These are phyloP conservation scores for Glaucopsyche alexis DNA, from an alignment of 2,888 invertebrate genomes.

Conservation along the genomic window DNA sequence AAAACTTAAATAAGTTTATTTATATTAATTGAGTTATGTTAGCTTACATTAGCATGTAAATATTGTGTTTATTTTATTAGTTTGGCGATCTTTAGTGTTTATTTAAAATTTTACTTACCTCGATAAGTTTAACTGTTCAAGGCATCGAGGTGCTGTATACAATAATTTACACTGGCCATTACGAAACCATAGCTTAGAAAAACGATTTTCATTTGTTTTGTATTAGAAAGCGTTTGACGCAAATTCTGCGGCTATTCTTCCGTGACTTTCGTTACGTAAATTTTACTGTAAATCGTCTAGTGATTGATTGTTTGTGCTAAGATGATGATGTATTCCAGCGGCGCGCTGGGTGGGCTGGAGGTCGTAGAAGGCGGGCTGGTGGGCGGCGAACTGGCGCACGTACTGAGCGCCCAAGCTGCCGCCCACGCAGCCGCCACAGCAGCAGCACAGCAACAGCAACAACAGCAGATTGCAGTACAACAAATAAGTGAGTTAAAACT, in stretches of 20 bases:
- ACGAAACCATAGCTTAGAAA: slow-evolving; percentile 39
- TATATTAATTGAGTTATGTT: slow-evolving; percentile 38
- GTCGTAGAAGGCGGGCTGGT: slow-evolving; percentile 69
- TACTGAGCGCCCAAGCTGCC: slow-evolving; percentile 72
- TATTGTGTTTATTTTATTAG: slow-evolving; percentile 29
- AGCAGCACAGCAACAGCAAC: slow-evolving; percentile 66
- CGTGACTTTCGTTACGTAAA: slow-evolving; percentile 42
- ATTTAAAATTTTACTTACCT: background rate
- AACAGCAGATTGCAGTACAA: slow-evolving; percentile 68
- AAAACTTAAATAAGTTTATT: background rate
- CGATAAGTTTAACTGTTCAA: too few species aligned
- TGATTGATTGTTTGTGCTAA: slow-evolving; percentile 53
- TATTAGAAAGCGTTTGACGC: slow-evolving; percentile 42
- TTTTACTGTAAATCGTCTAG: slow-evolving; percentile 36
- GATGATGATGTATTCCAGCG: slow-evolving; percentile 78
- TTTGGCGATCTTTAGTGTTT: background rate
- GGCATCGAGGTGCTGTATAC: slow-evolving; percentile 5
- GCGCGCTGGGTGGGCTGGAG: slow-evolving; percentile 77
- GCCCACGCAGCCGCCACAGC: slow-evolving; percentile 72
- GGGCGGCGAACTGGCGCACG: slow-evolving; percentile 68
- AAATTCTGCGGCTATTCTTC: slow-evolving; percentile 39
- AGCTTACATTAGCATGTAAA: slow-evolving; percentile 44
- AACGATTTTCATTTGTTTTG: slow-evolving; percentile 39
- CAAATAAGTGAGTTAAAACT: slow-evolving; percentile 62
- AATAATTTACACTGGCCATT: slow-evolving; percentile 45